Percentiles rank a stretch among this genome's conserved stretches.
These are phyloP conservation scores for Machaerirhynchus nigripectus DNA, from an alignment of 2,113 vertebrate genomes.

Conservation along the genomic window DNA sequence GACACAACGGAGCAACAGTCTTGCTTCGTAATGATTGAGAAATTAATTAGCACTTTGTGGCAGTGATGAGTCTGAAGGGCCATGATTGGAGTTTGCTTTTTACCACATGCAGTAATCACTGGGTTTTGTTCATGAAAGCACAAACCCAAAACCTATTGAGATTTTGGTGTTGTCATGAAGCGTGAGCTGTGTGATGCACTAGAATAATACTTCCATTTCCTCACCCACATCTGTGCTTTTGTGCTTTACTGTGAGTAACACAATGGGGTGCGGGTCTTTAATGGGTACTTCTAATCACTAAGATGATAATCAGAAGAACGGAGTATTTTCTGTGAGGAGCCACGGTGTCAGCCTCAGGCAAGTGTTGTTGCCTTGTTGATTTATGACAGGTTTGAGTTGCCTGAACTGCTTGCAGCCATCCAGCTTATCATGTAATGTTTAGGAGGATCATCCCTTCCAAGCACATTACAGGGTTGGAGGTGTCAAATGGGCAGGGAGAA, in stretches of 20 bases:
- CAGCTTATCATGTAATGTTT: neutral
- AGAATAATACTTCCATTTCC: conserved; percentile 17
- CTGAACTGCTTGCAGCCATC: neutral
- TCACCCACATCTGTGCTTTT: conserved; percentile 29
- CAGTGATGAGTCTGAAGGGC: neutral
- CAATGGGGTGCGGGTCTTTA: conserved; percentile 3
- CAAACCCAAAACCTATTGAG: neutral
- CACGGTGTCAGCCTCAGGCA: neutral
- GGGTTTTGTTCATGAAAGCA: conserved; percentile 31
- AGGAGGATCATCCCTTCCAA: neutral
- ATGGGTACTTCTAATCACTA: neutral
- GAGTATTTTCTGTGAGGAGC: conserved; percentile 1
- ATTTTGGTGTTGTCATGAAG: conserved; percentile 38
- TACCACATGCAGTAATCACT: conserved; percentile 1
- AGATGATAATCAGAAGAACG: neutral
- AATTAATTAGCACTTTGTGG: conserved; percentile 27
- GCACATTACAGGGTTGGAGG: neutral
- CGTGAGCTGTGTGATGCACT: neutral
- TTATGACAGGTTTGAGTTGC: neutral
- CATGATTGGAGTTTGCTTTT: conserved; percentile 9
- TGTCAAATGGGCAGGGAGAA: neutral
- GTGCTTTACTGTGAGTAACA: conserved; percentile 15
- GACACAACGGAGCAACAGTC: neutral
- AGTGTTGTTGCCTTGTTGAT: conserved; percentile 5
- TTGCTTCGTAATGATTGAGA: neutral